Evolutionary conservation across 37 sponge, comb jelly and placozoan genomes (phyloP).

Genomic region (Crambe crambe): DNA sequence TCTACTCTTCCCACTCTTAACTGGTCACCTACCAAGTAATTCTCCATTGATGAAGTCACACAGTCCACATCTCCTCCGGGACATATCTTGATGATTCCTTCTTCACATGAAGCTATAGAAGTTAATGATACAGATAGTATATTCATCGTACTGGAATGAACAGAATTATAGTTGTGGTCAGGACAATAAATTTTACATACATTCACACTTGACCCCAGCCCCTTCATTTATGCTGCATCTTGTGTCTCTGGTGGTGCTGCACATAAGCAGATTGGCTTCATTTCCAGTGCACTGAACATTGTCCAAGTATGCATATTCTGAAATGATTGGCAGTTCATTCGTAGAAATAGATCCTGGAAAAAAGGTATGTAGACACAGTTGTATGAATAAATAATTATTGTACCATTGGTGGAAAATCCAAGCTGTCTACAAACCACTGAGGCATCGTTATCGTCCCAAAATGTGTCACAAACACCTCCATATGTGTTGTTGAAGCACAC

Average conservation of each 20-base stretch:
- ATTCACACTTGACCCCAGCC: slow-evolving; percentile 46
- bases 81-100: slow-evolving; percentile 16
- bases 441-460: slow-evolving; percentile 42
- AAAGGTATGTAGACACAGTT: neutral
- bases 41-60: neutral
- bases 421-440: slow-evolving; percentile 35
- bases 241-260: slow-evolving; percentile 16
- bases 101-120: slow-evolving; percentile 15
- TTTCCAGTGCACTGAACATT: slow-evolving; percentile 51
- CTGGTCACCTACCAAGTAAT: slow-evolving; percentile 2
- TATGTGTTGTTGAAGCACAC: slow-evolving; percentile 43
- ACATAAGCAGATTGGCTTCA: slow-evolving; percentile 39
- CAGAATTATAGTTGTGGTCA: too few species aligned
- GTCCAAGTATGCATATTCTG: slow-evolving; percentile 23
- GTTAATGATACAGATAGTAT: neutral
- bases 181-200: neutral
- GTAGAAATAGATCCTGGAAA: neutral
- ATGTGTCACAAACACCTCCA: slow-evolving; percentile 45
- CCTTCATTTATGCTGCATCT: slow-evolving; percentile 18
- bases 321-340: neutral
- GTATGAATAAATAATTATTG: neutral
- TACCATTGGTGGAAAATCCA: slow-evolving; percentile 8
- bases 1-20: slow-evolving; percentile 47
- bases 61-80: slow-evolving; percentile 8
- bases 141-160: too few species aligned